Evolutionary conservation across 2,113 vertebrate species (phyloP).

Genomic region (Gambusia holbrooki): DNA sequence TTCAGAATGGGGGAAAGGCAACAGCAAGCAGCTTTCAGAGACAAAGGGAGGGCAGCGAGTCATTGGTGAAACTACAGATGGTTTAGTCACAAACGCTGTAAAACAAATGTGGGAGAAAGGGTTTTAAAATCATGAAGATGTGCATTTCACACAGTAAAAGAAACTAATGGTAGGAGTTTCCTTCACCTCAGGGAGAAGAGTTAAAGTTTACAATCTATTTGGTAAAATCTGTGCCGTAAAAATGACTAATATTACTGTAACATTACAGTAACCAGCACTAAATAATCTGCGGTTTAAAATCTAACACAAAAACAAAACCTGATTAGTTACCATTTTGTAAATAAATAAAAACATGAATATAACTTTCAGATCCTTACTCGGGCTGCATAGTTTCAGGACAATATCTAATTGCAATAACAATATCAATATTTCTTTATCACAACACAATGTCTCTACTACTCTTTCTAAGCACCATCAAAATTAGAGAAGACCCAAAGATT

Average conservation of each 20-base stretch:
- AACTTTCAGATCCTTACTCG: no score
- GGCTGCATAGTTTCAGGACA: no score
- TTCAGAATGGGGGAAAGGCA: slow-evolving; percentile 28
- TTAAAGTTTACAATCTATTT: neutral
- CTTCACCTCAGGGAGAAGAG: neutral
- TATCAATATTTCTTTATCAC: no score
- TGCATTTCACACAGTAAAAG: neutral
- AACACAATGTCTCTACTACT: no score
- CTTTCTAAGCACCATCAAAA: no score
- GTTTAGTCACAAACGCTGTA: slow-evolving; percentile 41
- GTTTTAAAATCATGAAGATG: slow-evolving; percentile 9
- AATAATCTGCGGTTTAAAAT: neutral
- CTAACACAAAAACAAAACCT: neutral
- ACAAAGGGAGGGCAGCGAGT: slow-evolving; percentile 23
- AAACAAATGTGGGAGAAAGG: slow-evolving; percentile 13
- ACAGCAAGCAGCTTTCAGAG: slow-evolving; percentile 43
- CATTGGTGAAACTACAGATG: slow-evolving; percentile 24
- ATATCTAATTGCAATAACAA: no score
- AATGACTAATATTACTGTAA: neutral
- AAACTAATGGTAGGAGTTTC: neutral
- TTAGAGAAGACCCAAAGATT: no score
- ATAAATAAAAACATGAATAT: no score
- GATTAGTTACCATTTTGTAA: no score
- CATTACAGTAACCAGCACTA: neutral
- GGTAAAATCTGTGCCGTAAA: neutral